A percentile compares a stretch with the other conserved stretches of the same genome.
Evolutionary conservation across 2,888 invertebrate species (phyloP).

Genomic region (Stenoptilia bipunctidactyla): DNA sequence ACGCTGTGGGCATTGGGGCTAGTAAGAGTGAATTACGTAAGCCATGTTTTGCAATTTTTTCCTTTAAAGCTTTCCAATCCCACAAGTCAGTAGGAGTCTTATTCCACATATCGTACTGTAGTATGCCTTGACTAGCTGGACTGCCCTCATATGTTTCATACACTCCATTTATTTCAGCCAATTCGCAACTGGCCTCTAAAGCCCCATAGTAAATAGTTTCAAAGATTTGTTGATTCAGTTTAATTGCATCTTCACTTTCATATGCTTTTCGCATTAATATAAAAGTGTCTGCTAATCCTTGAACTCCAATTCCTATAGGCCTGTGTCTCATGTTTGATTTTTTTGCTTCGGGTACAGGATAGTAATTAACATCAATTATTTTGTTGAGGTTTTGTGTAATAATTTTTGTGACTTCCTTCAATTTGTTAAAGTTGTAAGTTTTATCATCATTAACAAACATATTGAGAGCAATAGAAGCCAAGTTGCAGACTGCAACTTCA

Average conservation of each 20-base stretch:
- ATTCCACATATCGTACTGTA: slow-evolving; percentile 99
- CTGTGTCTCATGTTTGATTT: slow-evolving; percentile 89
- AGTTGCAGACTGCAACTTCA: slow-evolving; percentile 97
- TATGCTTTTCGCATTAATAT: slow-evolving; percentile 94
- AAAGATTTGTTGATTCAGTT: slow-evolving; percentile 95
- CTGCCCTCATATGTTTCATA: slow-evolving; percentile 94
- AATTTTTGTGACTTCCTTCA: slow-evolving; percentile 89
- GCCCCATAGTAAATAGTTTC: slow-evolving; percentile 98
- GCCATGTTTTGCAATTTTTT: slow-evolving; percentile 88
- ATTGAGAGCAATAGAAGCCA: slow-evolving; percentile 97
- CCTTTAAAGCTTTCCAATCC: slow-evolving; percentile 89
- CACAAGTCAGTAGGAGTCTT: slow-evolving; percentile 88
- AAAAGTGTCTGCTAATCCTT: slow-evolving; percentile 97
- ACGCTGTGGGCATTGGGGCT: slow-evolving; percentile 99
- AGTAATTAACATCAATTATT: slow-evolving; percentile 96
- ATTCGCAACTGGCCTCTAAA: slow-evolving; percentile 94
- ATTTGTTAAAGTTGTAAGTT: slow-evolving; percentile 88
- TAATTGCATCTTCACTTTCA: slow-evolving; percentile 87
- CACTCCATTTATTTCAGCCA: slow-evolving; percentile 85
- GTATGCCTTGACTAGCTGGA: slow-evolving; percentile 94
- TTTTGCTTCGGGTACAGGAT: slow-evolving; percentile 91
- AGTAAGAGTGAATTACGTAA: slow-evolving; percentile 92
- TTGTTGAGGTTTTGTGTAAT: slow-evolving; percentile 94
- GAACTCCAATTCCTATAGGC: slow-evolving; percentile 94
- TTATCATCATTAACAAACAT: slow-evolving; percentile 88